Percentiles rank a stretch among this genome's conserved stretches.
These are phyloP conservation scores for Watsonalla binaria DNA, from an alignment of 2,888 invertebrate species.

Conservation along the genomic window DNA sequence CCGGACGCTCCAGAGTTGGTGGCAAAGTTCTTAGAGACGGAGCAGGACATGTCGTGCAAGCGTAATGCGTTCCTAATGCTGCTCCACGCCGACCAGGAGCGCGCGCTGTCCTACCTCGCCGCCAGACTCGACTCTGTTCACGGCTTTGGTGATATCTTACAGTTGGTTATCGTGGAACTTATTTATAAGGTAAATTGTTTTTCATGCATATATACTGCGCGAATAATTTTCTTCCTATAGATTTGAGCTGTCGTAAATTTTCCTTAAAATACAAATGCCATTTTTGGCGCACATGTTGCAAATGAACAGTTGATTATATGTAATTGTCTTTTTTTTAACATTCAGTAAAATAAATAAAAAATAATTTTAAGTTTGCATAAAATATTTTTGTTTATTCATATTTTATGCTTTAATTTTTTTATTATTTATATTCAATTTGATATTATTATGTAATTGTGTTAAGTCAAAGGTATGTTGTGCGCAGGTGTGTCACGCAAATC, in stretches of 20 bases:
- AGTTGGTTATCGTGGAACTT: constrained; percentile 98
- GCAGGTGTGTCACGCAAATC: constrained; percentile 97
- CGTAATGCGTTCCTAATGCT: constrained; percentile 99
- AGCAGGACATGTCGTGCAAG: constrained; percentile 99
- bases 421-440: too few relatives aligned
- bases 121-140: constrained; percentile 96
- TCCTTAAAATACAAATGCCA: too few relatives aligned
- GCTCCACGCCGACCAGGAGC: constrained; percentile 96
- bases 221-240: neutral
- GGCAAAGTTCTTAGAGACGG: constrained; percentile 94
- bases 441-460: too few relatives aligned
- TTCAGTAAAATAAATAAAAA: too few relatives aligned
- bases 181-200: constrained; percentile 91
- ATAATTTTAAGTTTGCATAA: too few relatives aligned
- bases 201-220: neutral
- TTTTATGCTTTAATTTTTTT: too few relatives aligned
- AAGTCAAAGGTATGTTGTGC: too few relatives aligned
- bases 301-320: too few relatives aligned
- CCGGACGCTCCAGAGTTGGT: constrained; percentile 99
- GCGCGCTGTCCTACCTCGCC: constrained; percentile 94
- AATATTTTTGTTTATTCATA: too few relatives aligned
- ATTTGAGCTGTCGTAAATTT: too few relatives aligned
- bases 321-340: too few relatives aligned
- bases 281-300: too few relatives aligned
- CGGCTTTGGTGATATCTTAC: constrained; percentile 97